Base-by-base conservation (phyloP, 2,888 invertebrate genomes). In the Zygogramma bicolorata region DNA sequence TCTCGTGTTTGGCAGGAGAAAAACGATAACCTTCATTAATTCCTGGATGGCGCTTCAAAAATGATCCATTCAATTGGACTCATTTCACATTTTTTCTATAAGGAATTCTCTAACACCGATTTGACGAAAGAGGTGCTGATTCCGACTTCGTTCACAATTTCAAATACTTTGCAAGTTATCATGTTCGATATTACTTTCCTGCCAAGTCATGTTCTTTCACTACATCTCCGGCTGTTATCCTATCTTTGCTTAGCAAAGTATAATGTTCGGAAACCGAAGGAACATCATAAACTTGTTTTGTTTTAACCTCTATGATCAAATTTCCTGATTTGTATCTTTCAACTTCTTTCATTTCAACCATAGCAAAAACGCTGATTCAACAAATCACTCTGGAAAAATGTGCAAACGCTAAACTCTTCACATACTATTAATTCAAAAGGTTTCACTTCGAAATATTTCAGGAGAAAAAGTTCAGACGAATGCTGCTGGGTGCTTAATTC, bases 51-150 rank as follows among this genome's bases (percentile, higher is more conserved):
- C 98, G 91, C 85, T 93, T 96, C 40, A 99, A 88, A 88, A 97
- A 99, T 95, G 13, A 99, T 98, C 98, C 98, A 99, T 88, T 99
- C 99, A 75, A 99, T 97, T 0, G 99, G 99, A 57, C 99, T 92
- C 99, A 99, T 99, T 65, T 94, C 92, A 85, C 99, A 99, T 88
- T 94, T 94, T 84, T 93, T 93, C 62, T 98, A 86, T 83, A 99
- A 97, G 0, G 95, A 91, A n/a, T 91, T 95, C 0, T 94, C 91
- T 0, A 92, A 91, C 1, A 91, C 92, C 8, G 90, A 85, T 82
- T 93, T 91, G 0, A 97, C 91, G 85, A 93, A 99, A 4, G 97
- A 95, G 0, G 98, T 98, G 83, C 93, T 93, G 57, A 98, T 89
- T 25, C 97, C 95, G 77, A 93, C 92, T 80, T 90, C 86, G 81